Percentiles rank a stretch among this genome's conserved stretches.
Conservation (phyloP, 2,113 vertebrate genomes). For the Pampusana beccarii region DNA sequence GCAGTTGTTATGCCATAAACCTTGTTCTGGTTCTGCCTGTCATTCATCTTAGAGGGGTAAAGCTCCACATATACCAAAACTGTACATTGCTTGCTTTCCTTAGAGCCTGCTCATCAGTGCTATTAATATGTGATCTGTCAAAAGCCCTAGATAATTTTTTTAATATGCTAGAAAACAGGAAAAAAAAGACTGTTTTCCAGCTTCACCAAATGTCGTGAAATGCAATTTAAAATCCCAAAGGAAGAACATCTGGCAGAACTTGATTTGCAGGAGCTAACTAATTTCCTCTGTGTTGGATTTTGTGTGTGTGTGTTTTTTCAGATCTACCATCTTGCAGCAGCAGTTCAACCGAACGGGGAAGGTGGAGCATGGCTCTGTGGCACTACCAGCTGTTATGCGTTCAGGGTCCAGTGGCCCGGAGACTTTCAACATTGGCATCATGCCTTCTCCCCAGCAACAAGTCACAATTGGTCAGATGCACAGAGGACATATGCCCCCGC, state of each 20-base stretch:
- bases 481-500: constrained; percentile 95
- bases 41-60: background rate
- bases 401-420: constrained; percentile 93
- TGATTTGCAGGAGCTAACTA: background rate
- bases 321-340: constrained; percentile 96
- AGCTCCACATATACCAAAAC: background rate
- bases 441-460: constrained; percentile 96
- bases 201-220: background rate
- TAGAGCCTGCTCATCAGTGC: background rate
- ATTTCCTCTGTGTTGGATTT: background rate
- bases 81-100: background rate
- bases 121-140: background rate
- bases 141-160: background rate
- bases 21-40: background rate
- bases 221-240: background rate
- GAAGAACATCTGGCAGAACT: background rate
- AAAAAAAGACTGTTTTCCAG: background rate
- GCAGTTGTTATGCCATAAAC: background rate
- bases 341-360: constrained; percentile 94
- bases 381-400: constrained; percentile 93
- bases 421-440: constrained; percentile 91
- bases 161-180: background rate
- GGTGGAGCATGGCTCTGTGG: constrained; percentile 93
- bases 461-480: constrained; percentile 97
- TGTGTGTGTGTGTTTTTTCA: background rate